Evolutionary conservation across 2,797 vertebrate genomes (phyloP).

Genomic region (Trachops cirrhosus): DNA sequence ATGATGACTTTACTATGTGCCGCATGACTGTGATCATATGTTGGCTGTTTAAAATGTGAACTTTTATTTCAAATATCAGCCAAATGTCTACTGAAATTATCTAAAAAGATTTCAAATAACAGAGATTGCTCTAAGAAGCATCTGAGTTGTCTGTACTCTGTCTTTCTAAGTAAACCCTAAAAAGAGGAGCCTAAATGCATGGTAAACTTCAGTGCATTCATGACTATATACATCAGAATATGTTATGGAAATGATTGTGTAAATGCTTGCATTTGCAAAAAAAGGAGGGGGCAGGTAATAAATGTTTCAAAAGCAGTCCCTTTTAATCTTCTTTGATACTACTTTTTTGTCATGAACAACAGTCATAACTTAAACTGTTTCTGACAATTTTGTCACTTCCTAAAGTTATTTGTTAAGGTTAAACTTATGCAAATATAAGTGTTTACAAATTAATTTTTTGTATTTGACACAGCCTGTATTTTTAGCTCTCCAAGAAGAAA

Average conservation of each 20-base stretch:
- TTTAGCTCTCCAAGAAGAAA: constrained; percentile 36
- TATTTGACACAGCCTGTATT: constrained; percentile 59
- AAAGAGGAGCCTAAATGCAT: constrained; percentile 34
- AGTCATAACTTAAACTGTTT: constrained; percentile 49
- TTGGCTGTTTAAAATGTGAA: neutral
- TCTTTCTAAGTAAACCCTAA: constrained; percentile 26
- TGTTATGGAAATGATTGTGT: constrained; percentile 46
- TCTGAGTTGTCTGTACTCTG: neutral
- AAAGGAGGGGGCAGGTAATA: neutral
- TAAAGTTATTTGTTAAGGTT: constrained; percentile 58
- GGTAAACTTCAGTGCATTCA: constrained; percentile 14
- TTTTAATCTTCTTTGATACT: constrained; percentile 53
- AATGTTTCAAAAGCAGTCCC: constrained; percentile 46
- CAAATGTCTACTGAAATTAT: neutral
- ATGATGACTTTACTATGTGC: neutral
- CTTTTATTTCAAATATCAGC: neutral
- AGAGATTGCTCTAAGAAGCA: neutral
- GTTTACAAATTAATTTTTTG: constrained; percentile 70
- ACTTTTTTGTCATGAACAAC: constrained; percentile 53
- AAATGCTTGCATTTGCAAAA: constrained; percentile 45
- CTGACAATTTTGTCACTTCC: constrained; percentile 54
- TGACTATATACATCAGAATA: constrained; percentile 3
- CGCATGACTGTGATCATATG: neutral
- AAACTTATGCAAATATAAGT: constrained; percentile 68
- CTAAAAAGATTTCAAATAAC: neutral